Evolutionary conservation across 2,113 vertebrate genomes (phyloP), one percentile per base, ranked within the genome.

Genomic region (Barnardius zonarius): DNA sequence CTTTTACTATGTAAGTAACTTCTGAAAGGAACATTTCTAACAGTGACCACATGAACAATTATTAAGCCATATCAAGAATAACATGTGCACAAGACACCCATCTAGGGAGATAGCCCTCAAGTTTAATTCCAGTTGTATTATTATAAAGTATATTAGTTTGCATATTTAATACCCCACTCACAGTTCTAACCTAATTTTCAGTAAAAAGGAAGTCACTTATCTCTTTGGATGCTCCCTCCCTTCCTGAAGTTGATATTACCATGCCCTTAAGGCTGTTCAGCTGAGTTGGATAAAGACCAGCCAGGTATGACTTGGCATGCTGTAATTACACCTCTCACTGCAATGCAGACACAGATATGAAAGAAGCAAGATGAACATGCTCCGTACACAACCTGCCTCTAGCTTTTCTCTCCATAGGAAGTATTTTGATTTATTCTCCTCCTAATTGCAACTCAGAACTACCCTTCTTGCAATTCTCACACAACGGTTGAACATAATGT

Each of bases 361-460:
- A 79, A 83, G 44, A 72, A 75, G 37, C 62, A 66, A 87, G 48
- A 72, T 2, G 22, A 92, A 75, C 39, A 35, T 19, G 33, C 19
- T 92, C 39, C 24, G 35, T 55, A 78, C 55, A 61, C 7, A 73
- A 43, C 30, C 67, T 51, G 49, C 87, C 78, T 81, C 76, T 19
- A 93, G 76, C n/a, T 88, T 67, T 78, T 83, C 46, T 74, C 37
- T 67, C 82, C 19, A 17, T 68, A 48, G 49, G n/a, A 83, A 67
- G 9, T 62, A 87, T 86, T 91, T 83, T 77, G 75, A 94, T 66
- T 70, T 76, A 67, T 88, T 59, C 33, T 80, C 28, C 39, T 83
- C 46, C 70, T 90, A 83, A 90, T 20, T 83, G 79, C 43, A 86
- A 59, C 30, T 74, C 82, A 76, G 86, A 94, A 74, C 61, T 68